Percentiles rank a stretch among this genome's conserved stretches.
Evolutionary conservation across 2,888 invertebrate genomes (phyloP).

Genomic region (Yponomeuta plumbellus): DNA sequence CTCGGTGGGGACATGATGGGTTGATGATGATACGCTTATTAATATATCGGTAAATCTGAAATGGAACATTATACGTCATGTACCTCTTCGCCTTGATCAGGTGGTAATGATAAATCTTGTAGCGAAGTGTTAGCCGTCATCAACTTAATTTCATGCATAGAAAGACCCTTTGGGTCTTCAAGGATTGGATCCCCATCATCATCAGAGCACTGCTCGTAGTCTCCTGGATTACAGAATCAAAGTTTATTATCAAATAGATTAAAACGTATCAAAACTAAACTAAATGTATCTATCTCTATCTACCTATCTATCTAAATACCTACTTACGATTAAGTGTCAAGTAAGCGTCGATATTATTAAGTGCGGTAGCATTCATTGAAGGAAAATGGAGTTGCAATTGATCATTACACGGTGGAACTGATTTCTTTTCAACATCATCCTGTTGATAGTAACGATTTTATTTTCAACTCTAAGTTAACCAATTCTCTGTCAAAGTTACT

Average conservation of each 20-base stretch:
- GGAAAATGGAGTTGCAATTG: not conserved
- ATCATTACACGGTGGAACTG: not conserved
- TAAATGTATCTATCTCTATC: too few relatives aligned
- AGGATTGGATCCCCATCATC: constrained; percentile 48
- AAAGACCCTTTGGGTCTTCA: constrained; percentile 44
- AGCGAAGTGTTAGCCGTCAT: not conserved
- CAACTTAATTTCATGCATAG: constrained; percentile 9
- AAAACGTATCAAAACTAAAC: too few relatives aligned
- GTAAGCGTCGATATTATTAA: constrained; percentile 33
- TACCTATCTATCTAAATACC: too few relatives aligned
- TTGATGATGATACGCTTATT: too few relatives aligned
- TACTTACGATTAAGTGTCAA: constrained; percentile 21
- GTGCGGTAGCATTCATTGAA: not conserved
- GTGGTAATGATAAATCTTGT: not conserved
- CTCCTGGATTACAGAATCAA: constrained; percentile 39
- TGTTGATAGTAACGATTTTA: constrained; percentile 13
- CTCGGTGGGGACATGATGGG: too few relatives aligned
- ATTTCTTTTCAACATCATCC: not conserved
- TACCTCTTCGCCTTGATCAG: not conserved
- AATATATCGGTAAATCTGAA: too few relatives aligned
- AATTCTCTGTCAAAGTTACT: not conserved
- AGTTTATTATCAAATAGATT: too few relatives aligned
- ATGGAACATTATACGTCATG: too few relatives aligned
- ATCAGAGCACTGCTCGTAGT: constrained; percentile 60
- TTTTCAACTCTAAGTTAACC: not conserved